Conservation (phyloP, 2,797 vertebrate species). For the Psittacula echo region DNA sequence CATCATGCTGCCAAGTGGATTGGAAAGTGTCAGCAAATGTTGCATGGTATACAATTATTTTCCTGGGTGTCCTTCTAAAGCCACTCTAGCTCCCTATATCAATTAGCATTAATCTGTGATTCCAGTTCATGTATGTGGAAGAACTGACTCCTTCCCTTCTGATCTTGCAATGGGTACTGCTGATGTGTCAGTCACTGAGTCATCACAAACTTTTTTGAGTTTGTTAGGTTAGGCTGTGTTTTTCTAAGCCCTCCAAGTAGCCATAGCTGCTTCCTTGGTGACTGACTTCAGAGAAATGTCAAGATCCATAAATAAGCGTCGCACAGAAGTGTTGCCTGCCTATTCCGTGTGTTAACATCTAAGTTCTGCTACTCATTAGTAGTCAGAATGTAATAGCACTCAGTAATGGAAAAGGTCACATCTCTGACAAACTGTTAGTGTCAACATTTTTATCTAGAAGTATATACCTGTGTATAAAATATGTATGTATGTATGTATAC, state of each 20-base stretch:
- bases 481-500: not conserved
- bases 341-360: not conserved
- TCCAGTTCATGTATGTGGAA: not conserved
- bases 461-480: not conserved
- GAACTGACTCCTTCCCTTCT: not conserved
- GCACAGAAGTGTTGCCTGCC: not conserved
- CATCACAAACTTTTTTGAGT: not conserved
- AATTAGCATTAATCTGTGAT: not conserved
- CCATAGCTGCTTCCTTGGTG: not conserved
- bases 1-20: not conserved
- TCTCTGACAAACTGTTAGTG: not conserved
- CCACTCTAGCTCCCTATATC: not conserved
- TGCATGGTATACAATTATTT: not conserved
- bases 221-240: not conserved
- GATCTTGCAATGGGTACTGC: not conserved
- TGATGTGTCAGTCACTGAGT: conserved; percentile 31
- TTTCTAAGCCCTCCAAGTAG: not conserved
- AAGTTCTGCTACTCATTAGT: not conserved
- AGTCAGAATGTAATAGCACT: not conserved
- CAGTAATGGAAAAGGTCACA: conserved; percentile 23
- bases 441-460: not conserved
- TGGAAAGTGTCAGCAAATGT: not conserved
- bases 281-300: conserved; percentile 31
- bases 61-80: not conserved
- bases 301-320: conserved; percentile 23